Evolutionary conservation across 2,797 vertebrate species (phyloP).

Genomic region (Fratercula arctica): DNA sequence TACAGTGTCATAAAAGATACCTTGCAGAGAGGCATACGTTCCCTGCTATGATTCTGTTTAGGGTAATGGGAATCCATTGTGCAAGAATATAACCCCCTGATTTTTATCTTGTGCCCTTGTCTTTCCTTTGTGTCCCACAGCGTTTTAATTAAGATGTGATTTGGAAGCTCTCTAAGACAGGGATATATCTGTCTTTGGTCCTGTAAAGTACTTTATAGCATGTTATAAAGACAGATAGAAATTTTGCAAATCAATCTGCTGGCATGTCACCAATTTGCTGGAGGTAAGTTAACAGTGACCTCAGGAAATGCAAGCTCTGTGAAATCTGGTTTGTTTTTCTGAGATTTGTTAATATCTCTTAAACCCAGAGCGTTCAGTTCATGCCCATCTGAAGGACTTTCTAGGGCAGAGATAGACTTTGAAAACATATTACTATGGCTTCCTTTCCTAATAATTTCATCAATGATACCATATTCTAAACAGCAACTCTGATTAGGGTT

Average conservation of each 20-base stretch:
- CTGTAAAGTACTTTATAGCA: not conserved
- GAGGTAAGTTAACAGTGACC: not conserved
- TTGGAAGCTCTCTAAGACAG: not conserved
- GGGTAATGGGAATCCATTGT: not conserved
- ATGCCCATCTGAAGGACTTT: not conserved
- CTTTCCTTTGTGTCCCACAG: not conserved
- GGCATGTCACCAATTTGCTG: not conserved
- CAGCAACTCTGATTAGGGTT: not conserved
- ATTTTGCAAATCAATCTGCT: slow-evolving; percentile 33
- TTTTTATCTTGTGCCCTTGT: not conserved
- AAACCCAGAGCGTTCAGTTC: not conserved
- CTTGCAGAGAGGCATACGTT: not conserved
- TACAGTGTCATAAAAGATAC: not conserved
- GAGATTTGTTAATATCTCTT: not conserved
- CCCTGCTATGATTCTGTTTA: not conserved
- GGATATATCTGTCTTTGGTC: not conserved
- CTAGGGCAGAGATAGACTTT: not conserved
- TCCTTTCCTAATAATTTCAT: not conserved
- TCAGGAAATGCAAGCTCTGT: not conserved
- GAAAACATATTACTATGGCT: not conserved
- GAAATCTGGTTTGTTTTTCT: not conserved
- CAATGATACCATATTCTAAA: not conserved
- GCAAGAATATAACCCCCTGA: not conserved
- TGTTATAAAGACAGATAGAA: not conserved
- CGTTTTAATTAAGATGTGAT: slow-evolving; percentile 31